Conservation (phyloP, 2,797 vertebrate genomes). For the Prionace glauca region DNA sequence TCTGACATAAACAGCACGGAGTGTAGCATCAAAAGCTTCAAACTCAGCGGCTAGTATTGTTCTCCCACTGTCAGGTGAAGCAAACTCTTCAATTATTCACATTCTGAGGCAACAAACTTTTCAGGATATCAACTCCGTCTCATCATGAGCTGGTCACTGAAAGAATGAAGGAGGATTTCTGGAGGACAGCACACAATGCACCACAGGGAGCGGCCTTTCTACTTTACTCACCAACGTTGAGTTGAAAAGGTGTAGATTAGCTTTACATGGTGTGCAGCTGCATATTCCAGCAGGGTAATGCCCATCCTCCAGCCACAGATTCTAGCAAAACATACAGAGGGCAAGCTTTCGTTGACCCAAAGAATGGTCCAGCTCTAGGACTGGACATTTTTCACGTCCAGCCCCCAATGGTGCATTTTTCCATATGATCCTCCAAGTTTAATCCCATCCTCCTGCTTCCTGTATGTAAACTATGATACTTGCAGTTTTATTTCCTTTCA, state of each 20-base stretch:
- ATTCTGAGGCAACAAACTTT: background rate
- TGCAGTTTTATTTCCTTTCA: background rate
- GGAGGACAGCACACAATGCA: background rate
- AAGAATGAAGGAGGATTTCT: background rate
- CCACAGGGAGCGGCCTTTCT: background rate
- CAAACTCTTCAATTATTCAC: constrained; percentile 4
- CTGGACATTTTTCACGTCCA: background rate
- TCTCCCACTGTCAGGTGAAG: background rate
- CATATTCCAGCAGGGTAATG: background rate
- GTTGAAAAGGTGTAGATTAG: background rate
- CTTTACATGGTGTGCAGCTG: background rate
- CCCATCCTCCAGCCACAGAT: background rate
- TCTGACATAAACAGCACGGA: background rate
- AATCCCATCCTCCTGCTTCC: background rate
- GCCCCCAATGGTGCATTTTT: background rate
- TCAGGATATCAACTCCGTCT: background rate
- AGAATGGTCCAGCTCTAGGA: background rate
- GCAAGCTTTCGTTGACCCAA: too few relatives aligned
- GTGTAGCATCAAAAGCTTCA: constrained; percentile 4
- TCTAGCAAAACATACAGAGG: background rate
- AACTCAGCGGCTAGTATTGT: background rate
- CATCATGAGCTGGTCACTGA: background rate
- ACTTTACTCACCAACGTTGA: background rate
- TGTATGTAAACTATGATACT: background rate
- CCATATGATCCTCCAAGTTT: background rate